Base-by-base conservation (phyloP, 2,888 invertebrate species). In the Philaethria dido region DNA sequence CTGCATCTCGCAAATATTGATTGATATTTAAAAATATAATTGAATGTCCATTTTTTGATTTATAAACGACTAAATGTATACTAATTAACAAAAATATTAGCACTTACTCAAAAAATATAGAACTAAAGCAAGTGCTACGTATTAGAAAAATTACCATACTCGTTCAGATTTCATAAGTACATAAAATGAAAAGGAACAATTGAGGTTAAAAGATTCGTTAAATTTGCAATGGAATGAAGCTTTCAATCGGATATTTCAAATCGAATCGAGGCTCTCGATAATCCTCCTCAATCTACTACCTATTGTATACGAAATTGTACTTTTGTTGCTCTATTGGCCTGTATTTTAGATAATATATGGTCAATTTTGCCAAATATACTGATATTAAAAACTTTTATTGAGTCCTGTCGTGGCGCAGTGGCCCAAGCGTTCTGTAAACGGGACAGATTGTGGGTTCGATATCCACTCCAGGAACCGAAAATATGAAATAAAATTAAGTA, bases 221-320 rank as follows among this genome's bases (percentile, higher is more conserved):
- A 67, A 60, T 65, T 62, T 71, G 63, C 69, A 69, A 63, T 62
- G 65, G 55, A 67, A 62, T 64, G 60, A 69, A 66, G 33, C 29
- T 69, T 55, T 47, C 69, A 59, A 66, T 62, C 57, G 65, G 69
- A 69, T 68, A 69, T 66, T 68, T 63, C 62, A 66, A 69, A 68
- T 69, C 64, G 67, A 68, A 68, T 63, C 67, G 47, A 61, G 47
- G 48, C 44, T 33, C 36, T 39, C n/a, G 45, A 54, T 69, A 69
- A 72, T 68, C 69, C 71, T 64, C 60, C 62, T 68, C 68, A 64
- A 64, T 64, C 52, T 60, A 60, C 52, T 47, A 45, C 18, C 59
- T 45, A 59, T 59, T 59, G 59, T 59, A 44, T 29, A 14, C n/a
- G 44, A 59, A 39, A 62, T 52, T 52, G 52, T 42, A 52, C 42